phyloP scores from a whole-genome alignment of 2,113 vertebrate species.

The Calyptommatus sinebrachiatus region DNA sequence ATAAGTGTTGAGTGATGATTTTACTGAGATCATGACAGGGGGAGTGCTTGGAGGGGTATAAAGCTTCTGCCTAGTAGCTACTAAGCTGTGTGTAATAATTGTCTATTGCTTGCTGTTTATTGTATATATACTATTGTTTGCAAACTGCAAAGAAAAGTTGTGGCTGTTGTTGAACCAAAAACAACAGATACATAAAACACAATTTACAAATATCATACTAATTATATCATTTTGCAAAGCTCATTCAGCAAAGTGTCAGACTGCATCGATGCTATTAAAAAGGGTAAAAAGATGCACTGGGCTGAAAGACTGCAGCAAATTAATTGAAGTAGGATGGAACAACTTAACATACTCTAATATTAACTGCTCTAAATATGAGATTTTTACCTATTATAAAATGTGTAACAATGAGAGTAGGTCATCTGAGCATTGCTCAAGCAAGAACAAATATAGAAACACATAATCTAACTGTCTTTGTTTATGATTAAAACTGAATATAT shows the following conservation, averaged over 20 bases:
- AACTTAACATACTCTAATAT: neutral
- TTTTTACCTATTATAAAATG: neutral
- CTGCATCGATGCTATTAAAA: neutral
- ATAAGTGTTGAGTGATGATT: neutral
- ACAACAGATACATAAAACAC: neutral
- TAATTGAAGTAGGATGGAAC: neutral
- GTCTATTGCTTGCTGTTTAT: no score
- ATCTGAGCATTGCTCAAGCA: neutral
- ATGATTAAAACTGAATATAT: neutral
- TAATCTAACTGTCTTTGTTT: constrained; percentile 4
- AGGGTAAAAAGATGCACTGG: neutral
- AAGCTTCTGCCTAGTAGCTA: neutral
- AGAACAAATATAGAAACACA: neutral
- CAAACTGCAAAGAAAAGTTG: no score
- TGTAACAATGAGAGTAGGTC: neutral
- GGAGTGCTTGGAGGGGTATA: neutral
- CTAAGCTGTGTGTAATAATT: no score
- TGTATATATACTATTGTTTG: no score
- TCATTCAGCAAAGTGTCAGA: neutral
- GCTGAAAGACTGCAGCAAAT: neutral
- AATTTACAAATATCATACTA: neutral
- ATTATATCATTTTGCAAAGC: neutral
- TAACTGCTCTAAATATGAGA: neutral
- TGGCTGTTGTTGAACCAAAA: neutral
- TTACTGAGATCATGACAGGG: neutral